Conservation (phyloP, 2,888 invertebrate species). For the Lymantria dispar region DNA sequence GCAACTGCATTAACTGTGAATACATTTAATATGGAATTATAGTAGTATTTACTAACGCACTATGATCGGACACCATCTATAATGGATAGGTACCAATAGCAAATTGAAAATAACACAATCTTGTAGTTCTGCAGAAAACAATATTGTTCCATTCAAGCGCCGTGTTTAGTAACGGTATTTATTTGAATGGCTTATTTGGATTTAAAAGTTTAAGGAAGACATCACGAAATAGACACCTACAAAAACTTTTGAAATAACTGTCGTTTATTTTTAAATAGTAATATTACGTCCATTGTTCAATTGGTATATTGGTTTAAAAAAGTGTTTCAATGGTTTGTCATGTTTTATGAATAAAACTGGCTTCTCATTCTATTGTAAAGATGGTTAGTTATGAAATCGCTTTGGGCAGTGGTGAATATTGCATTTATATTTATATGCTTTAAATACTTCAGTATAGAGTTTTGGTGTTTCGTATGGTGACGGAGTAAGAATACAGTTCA, state of each 20-base stretch:
- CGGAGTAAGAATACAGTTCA: too few relatives aligned
- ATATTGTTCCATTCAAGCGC: slow-evolving; percentile 13
- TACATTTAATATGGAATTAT: too few relatives aligned
- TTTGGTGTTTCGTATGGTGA: too few relatives aligned
- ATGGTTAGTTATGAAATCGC: too few relatives aligned
- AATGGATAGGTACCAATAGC: slow-evolving; percentile 47
- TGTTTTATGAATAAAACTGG: too few relatives aligned
- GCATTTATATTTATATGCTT: too few relatives aligned
- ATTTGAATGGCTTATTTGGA: background rate
- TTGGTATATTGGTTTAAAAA: too few relatives aligned
- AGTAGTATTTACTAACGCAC: slow-evolving; percentile 51
- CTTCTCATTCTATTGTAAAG: too few relatives aligned
- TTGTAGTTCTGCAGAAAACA: slow-evolving; percentile 20
- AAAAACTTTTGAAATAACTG: background rate
- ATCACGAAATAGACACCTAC: background rate
- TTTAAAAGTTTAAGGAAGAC: background rate
- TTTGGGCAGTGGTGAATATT: too few relatives aligned
- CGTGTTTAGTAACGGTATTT: slow-evolving; percentile 14
- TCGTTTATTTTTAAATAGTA: background rate
- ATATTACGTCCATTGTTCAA: background rate
- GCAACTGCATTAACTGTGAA: slow-evolving; percentile 46
- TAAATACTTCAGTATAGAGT: too few relatives aligned
- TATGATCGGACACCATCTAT: slow-evolving; percentile 53
- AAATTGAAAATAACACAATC: slow-evolving; percentile 45
- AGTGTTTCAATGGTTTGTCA: too few relatives aligned